A percentile compares a stretch with the other conserved stretches of the same genome.
Evolutionary conservation across 2,113 vertebrate species (phyloP).

Genomic region (Xenotilapia leptura): DNA sequence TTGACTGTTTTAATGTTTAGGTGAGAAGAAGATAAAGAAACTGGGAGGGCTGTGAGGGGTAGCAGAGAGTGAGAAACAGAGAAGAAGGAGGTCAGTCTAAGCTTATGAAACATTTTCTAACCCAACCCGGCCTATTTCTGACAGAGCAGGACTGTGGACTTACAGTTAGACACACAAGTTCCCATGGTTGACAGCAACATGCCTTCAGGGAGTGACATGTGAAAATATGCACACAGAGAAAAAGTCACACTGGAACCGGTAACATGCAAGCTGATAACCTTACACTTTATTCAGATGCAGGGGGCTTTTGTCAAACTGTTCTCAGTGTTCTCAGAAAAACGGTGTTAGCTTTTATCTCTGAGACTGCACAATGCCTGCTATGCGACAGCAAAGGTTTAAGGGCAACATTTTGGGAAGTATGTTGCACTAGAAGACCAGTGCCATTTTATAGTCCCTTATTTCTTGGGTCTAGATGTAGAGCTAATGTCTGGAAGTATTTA

Average conservation of each 20-base stretch:
- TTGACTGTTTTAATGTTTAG: slow-evolving; percentile 6
- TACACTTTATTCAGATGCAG: background rate
- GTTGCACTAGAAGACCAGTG: background rate
- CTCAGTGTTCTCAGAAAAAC: background rate
- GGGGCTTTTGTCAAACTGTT: background rate
- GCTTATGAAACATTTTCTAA: slow-evolving; percentile 72
- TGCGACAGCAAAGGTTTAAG: background rate
- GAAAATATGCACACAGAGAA: background rate
- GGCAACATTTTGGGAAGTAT: background rate
- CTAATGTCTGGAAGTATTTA: background rate
- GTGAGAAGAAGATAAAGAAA: background rate
- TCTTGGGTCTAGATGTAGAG: background rate
- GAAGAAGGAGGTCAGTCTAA: slow-evolving; percentile 65
- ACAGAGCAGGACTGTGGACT: slow-evolving; percentile 51
- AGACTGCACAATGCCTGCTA: background rate
- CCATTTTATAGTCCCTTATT: background rate
- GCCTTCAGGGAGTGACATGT: slow-evolving; percentile 25
- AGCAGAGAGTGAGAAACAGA: slow-evolving; percentile 9
- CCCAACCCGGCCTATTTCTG: slow-evolving; percentile 71
- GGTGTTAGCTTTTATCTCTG: background rate
- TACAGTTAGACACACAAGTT: slow-evolving; percentile 47
- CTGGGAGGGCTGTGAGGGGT: background rate
- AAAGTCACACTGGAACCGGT: background rate
- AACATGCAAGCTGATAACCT: background rate
- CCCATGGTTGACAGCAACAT: slow-evolving; percentile 28